Base-by-base conservation (phyloP, 2,797 vertebrate genomes). In the Salarias fasciatus region DNA sequence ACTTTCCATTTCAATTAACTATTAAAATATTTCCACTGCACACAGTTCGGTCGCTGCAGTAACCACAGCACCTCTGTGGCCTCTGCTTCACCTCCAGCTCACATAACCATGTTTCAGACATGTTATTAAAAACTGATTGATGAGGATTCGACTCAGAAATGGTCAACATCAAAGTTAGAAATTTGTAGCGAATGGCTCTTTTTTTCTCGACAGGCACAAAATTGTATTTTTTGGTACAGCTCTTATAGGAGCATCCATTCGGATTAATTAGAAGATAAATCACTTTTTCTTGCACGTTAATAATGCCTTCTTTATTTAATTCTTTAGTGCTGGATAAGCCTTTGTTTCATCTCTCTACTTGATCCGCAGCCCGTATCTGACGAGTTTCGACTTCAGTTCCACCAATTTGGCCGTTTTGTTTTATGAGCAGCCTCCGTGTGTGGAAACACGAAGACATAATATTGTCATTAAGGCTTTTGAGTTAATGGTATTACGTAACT, bases 211-310 rank as follows among this genome's bases (percentile, higher is more conserved):
- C 65, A 8, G 7, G 12, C 11, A 7, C 6, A 36, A 3, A 43
- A 12, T 24, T 58, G 28, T 33, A 4, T 50, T 31, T 52, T 43
- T 31, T 1, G 8, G 4, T 11, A 6, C 30, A 3, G 5, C 9
- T n/a, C 60, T 63, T 40, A 2, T 6, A 29, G 28, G 61, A 46
- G 18, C 13, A 30, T 63, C 12, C 52, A 30, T 63, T 12, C 52
- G 79, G 68, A 75, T 83, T 52, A 73, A 79, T 80, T 63, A 10
- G 63, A 76, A 30, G 52, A 51, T 15, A 64, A 69, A 75, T 72
- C 52, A 33, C 8, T 28, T 13, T 64, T 60, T 24, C 29, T 43
- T 42, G 29, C 45, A 43, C 13, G 30, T 48, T 42, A 42, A 58
- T 67, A 54, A 59, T 56, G 8, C 9, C 63, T 11, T 48, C 72